Conservation (phyloP, 2,113 vertebrate genomes). For the Tretioscincus oriximinensis region DNA sequence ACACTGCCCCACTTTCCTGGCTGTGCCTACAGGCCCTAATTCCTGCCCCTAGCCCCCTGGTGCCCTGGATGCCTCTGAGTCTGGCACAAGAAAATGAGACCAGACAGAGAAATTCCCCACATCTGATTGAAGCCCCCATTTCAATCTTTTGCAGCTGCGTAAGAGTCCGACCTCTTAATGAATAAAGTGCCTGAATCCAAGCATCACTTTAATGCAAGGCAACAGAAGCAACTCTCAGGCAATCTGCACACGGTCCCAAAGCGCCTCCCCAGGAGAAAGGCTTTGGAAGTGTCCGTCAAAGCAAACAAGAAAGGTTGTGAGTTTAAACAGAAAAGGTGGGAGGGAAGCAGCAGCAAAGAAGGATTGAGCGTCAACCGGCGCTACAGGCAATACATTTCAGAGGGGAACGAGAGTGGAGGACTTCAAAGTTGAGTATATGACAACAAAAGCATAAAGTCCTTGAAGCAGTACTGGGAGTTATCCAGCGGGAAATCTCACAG, state of each 20-base stretch:
- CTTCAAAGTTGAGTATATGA: background rate
- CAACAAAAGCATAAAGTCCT: no score
- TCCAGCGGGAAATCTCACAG: no score
- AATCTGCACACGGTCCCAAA: conserved; percentile 22
- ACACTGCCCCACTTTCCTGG: no score
- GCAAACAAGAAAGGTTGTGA: conserved; percentile 20
- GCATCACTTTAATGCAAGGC: conserved; percentile 16
- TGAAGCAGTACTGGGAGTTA: no score
- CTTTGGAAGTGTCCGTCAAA: conserved; percentile 7
- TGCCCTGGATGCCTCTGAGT: background rate
- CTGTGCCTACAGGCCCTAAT: no score
- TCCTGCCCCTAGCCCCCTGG: background rate
- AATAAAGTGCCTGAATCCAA: conserved; percentile 27
- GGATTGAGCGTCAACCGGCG: conserved; percentile 16
- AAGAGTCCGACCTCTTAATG: conserved; percentile 10
- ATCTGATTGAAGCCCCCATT: background rate
- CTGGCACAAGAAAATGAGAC: background rate
- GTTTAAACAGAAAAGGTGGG: background rate
- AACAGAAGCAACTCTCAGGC: conserved; percentile 8
- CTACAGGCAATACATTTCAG: background rate
- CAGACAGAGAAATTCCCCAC: background rate
- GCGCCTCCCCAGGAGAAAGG: conserved; percentile 7
- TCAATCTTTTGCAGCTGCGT: conserved; percentile 14
- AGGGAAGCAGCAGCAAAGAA: conserved; percentile 13
- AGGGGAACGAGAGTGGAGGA: conserved; percentile 21